Conservation (phyloP, 2,888 invertebrate species). For the Protonemura montana region DNA sequence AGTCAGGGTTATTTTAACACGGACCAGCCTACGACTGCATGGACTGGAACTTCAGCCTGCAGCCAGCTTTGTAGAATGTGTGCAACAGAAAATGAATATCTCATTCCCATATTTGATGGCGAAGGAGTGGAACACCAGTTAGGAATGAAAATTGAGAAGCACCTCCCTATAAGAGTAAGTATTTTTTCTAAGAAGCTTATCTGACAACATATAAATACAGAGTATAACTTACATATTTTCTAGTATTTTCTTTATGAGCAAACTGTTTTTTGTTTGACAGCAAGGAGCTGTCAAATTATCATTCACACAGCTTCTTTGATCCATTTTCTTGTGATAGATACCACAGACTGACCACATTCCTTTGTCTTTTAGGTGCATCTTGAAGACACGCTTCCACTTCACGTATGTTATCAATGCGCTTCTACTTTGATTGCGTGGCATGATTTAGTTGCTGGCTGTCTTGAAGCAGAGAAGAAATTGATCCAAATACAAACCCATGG, state of each 20-base stretch:
- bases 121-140: slow-evolving; percentile 69
- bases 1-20: slow-evolving; percentile 48
- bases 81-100: slow-evolving; percentile 62
- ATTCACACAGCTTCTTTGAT: too few species aligned
- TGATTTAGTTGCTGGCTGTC: slow-evolving; percentile 63
- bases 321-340: too few species aligned
- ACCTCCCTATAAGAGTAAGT: slow-evolving; percentile 70
- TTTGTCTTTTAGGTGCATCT: slow-evolving; percentile 59
- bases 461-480: slow-evolving; percentile 64
- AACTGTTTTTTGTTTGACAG: too few species aligned
- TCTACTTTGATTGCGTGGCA: slow-evolving; percentile 71
- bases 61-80: slow-evolving; percentile 64
- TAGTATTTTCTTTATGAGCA: too few species aligned
- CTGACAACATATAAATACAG: background rate
- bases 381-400: slow-evolving; percentile 65
- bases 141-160: slow-evolving; percentile 68
- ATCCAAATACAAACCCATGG: slow-evolving; percentile 54
- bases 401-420: slow-evolving; percentile 72
- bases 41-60: slow-evolving; percentile 36
- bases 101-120: slow-evolving; percentile 69
- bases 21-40: slow-evolving; percentile 40
- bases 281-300: too few species aligned
- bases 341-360: background rate
- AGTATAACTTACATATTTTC: too few species aligned
- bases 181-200: background rate